phyloP scores from a whole-genome alignment of 2,797 vertebrate species.

The Nothura maculosa region DNA sequence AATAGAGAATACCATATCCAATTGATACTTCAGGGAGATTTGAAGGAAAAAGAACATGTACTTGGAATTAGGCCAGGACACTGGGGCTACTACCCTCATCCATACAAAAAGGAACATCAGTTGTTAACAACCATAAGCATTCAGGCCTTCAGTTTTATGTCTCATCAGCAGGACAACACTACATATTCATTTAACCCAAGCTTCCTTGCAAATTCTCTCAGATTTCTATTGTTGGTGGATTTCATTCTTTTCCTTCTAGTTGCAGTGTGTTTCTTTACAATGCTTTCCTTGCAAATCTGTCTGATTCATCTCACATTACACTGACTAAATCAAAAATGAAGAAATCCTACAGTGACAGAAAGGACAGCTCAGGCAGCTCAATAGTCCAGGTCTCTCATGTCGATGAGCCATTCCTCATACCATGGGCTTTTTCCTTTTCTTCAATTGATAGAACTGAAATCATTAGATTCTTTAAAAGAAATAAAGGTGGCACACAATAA shows the following conservation, averaged over 20 bases:
- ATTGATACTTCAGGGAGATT: slow-evolving; percentile 56
- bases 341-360: background rate
- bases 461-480: background rate
- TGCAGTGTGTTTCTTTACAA: background rate
- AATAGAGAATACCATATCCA: slow-evolving; percentile 24
- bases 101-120: slow-evolving; percentile 23
- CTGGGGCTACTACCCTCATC: background rate
- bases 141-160: background rate
- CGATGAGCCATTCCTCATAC: background rate
- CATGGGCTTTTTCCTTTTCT: background rate
- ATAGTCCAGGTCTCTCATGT: background rate
- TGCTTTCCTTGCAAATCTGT: background rate
- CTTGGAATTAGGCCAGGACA: slow-evolving; percentile 41
- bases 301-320: background rate
- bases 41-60: slow-evolving; percentile 24
- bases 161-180: background rate
- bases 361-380: background rate
- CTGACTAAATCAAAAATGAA: background rate
- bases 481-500: background rate
- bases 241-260: background rate
- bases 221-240: background rate
- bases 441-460: background rate
- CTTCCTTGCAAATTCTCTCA: background rate
- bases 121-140: slow-evolving; percentile 42
- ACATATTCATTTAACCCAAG: background rate